A percentile compares a stretch with the other conserved stretches of the same genome.
These are phyloP conservation scores for Drosophila kambysellisi DNA, from an alignment of 2,888 invertebrate genomes.

Conservation along the genomic window DNA sequence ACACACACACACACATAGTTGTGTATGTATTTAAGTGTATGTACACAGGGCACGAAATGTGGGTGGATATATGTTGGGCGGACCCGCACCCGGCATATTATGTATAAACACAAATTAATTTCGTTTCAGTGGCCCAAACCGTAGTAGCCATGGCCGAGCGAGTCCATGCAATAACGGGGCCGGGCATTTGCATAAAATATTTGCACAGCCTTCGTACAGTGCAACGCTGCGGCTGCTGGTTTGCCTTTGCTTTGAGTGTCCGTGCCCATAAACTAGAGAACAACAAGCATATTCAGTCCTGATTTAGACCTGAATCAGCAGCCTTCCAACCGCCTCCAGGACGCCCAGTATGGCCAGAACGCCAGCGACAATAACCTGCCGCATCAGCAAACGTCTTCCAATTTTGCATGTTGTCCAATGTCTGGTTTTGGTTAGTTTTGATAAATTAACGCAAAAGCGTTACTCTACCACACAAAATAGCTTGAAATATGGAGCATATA, in stretches of 20 bases:
- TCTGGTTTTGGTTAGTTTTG: conserved; percentile 60
- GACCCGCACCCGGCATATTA: conserved; percentile 72
- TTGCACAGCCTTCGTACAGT: conserved; percentile 81
- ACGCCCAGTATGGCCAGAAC: background rate
- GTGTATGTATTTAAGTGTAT: conserved; percentile 55
- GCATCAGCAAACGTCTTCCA: conserved; percentile 76
- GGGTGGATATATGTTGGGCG: conserved; percentile 36
- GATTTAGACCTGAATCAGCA: conserved; percentile 76
- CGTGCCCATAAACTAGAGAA: conserved; percentile 77
- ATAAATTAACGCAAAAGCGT: conserved; percentile 68
- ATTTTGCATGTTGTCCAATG: conserved; percentile 56
- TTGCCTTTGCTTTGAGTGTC: conserved; percentile 66
- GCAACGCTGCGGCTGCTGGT: conserved; percentile 62
- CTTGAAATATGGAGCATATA: background rate
- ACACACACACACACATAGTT: conserved; percentile 16
- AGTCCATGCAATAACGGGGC: conserved; percentile 70
- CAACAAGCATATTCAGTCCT: conserved; percentile 64
- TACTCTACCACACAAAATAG: background rate
- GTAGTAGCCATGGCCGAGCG: conserved; percentile 67
- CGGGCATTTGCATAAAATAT: conserved; percentile 83
- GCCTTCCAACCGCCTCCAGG: conserved; percentile 9
- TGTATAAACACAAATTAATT: conserved; percentile 82
- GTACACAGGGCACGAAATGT: conserved; percentile 48
- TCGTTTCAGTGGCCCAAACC: conserved; percentile 81
- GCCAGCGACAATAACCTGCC: conserved; percentile 58